These are phyloP conservation scores for Trochalopteron elliotii DNA, from an alignment of 2,113 vertebrate species.

Conservation along the genomic window DNA sequence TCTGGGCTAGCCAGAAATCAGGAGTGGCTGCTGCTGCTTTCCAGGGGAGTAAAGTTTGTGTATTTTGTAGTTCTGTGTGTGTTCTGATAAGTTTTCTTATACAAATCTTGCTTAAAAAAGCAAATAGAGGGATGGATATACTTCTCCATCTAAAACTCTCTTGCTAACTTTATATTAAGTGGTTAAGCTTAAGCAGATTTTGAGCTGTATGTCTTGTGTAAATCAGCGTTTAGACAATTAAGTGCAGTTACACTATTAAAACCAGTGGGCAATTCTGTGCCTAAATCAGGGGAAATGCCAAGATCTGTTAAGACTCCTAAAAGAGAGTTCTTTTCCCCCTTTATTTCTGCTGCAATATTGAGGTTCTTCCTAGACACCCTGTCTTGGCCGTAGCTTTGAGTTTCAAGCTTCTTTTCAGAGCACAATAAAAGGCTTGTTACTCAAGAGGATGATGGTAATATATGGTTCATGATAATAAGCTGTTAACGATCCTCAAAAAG, in stretches of 20 bases:
- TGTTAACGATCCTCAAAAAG: neutral
- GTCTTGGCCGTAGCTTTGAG: neutral
- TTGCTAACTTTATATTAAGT: neutral
- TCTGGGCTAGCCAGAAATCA: neutral
- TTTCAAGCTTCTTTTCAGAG: neutral
- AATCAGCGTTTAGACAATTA: neutral
- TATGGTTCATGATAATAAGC: neutral
- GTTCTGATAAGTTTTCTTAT: neutral
- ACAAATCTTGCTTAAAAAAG: neutral
- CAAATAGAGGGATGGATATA: neutral
- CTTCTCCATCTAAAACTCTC: neutral
- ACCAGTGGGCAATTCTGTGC: accelerated
- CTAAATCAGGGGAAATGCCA: neutral
- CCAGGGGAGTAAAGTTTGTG: neutral
- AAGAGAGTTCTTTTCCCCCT: neutral
- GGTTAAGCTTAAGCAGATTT: neutral
- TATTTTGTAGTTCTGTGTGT: neutral
- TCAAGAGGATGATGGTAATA: neutral
- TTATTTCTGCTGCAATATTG: neutral
- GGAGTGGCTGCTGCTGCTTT: neutral
- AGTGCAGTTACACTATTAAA: neutral
- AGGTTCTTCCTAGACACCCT: neutral
- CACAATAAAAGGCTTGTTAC: neutral
- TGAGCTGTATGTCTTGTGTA: neutral
- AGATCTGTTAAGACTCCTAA: neutral